Evolutionary conservation across 2,797 vertebrate genomes (phyloP).

Genomic region (Xenops minutus): DNA sequence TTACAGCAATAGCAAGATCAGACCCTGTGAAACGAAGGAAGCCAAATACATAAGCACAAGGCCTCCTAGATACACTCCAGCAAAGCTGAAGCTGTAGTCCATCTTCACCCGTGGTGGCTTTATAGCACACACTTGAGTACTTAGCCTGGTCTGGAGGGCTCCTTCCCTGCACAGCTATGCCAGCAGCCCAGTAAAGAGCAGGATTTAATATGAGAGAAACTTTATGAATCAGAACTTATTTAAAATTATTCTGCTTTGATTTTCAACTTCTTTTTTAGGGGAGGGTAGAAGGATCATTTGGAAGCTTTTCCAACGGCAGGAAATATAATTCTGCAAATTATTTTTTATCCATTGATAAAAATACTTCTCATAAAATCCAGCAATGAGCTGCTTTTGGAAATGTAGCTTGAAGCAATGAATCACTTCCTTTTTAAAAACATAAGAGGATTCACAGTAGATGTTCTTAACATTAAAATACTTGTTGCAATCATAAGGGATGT

Average conservation of each 20-base stretch:
- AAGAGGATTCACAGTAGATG: neutral
- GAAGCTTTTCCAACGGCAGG: conserved; percentile 5
- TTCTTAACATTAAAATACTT: conserved; percentile 37
- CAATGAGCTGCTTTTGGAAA: neutral
- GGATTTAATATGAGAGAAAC: conserved; percentile 30
- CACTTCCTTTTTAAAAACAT: neutral
- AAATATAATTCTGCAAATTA: neutral
- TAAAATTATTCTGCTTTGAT: conserved; percentile 22
- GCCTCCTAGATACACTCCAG: neutral
- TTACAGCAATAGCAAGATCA: neutral
- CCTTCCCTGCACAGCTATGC: neutral
- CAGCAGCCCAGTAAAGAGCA: conserved; percentile 8
- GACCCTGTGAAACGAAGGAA: neutral
- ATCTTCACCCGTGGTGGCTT: neutral
- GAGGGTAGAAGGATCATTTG: neutral
- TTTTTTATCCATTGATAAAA: conserved; percentile 19
- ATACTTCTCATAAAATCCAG: neutral
- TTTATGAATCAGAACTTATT: conserved; percentile 31
- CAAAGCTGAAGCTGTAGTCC: neutral
- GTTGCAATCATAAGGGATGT: neutral
- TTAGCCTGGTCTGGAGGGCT: neutral
- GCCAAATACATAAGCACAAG: neutral
- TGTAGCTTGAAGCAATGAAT: neutral
- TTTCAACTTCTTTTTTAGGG: neutral
- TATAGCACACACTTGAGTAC: neutral